phyloP scores from a whole-genome alignment of 2,113 vertebrate genomes.

The Symphodus melops region DNA sequence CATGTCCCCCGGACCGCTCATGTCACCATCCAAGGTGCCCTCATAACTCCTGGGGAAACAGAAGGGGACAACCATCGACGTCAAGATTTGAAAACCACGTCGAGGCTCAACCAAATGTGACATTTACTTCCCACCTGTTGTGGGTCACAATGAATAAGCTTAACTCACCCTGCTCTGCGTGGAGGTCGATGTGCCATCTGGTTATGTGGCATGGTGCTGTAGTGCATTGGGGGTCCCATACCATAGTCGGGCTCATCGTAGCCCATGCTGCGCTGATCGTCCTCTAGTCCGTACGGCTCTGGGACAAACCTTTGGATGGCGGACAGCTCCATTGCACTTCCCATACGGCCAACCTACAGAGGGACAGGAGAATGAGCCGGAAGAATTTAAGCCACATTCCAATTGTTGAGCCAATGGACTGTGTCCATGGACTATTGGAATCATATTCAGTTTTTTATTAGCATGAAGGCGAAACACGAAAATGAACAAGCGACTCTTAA shows the following conservation, averaged over 20 bases:
- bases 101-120: background rate
- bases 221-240: slow-evolving; percentile 87
- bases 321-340: slow-evolving; percentile 90
- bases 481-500: background rate
- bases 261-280: slow-evolving; percentile 94
- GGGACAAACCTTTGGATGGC: slow-evolving; percentile 88
- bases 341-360: slow-evolving; percentile 89
- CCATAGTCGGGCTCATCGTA: slow-evolving; percentile 93
- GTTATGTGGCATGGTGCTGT: slow-evolving; percentile 88
- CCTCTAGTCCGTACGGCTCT: slow-evolving; percentile 91
- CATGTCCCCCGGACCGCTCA: slow-evolving; percentile 85
- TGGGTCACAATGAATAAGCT: background rate
- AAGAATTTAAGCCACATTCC: background rate
- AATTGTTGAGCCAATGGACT: background rate
- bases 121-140: background rate
- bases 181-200: slow-evolving; percentile 84
- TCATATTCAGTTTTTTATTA: background rate
- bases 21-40: slow-evolving; percentile 91
- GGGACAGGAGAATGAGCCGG: background rate
- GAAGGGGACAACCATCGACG: background rate
- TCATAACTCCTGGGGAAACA: slow-evolving; percentile 89
- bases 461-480: background rate
- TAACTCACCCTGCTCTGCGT: slow-evolving; percentile 88
- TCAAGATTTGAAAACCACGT: background rate
- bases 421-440: background rate